phyloP scores from a whole-genome alignment of 30 jellyfish, hydroid and myxozoan species.

The Haliclystus octoradiatus region DNA sequence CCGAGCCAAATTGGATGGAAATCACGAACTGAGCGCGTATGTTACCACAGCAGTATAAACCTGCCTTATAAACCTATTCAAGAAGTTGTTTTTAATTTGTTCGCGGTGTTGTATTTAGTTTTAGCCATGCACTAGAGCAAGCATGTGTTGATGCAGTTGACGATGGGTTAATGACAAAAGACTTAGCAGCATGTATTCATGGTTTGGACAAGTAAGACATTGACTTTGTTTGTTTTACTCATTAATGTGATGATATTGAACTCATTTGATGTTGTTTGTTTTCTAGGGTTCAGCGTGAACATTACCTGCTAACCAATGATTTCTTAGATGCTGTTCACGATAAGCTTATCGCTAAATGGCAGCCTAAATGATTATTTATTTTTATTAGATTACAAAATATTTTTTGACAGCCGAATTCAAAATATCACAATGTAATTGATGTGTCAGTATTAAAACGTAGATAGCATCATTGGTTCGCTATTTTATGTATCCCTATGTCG shows the following conservation, averaged over 20 bases:
- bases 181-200: slow-evolving; percentile 91
- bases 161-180: slow-evolving; percentile 86
- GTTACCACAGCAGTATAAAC: slow-evolving; percentile 1
- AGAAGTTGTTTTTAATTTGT: no score
- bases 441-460: no score
- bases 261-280: background rate
- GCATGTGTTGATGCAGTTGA: slow-evolving; percentile 92
- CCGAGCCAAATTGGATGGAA: slow-evolving; percentile 95
- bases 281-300: slow-evolving; percentile 85
- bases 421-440: no score
- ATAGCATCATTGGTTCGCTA: no score
- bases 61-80: no score
- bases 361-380: no score
- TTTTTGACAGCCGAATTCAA: no score
- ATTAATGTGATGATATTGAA: no score
- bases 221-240: no score
- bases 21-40: slow-evolving; percentile 66
- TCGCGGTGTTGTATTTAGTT: slow-evolving; percentile 23
- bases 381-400: no score
- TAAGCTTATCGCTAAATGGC: no score
- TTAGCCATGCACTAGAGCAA: slow-evolving; percentile 68
- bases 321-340: slow-evolving; percentile 85
- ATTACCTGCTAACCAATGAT: slow-evolving; percentile 82
- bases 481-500: no score
- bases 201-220: slow-evolving; percentile 85